A percentile compares a stretch with the other conserved stretches of the same genome.
Evolutionary conservation across 2,888 invertebrate genomes (phyloP).

Genomic region (Cerastoderma edule): DNA sequence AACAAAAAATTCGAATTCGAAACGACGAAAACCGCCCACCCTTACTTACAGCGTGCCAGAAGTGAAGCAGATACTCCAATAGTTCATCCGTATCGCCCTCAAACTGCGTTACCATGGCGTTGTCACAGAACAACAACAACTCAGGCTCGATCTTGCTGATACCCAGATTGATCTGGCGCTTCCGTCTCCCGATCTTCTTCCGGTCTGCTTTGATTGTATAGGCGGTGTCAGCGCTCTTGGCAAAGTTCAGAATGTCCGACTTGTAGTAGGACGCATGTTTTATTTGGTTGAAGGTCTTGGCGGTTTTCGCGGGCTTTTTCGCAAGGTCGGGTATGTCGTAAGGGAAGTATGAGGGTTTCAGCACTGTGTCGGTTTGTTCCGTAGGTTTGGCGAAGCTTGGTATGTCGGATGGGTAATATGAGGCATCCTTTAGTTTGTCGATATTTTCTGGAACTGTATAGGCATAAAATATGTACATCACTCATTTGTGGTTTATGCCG

Average conservation of each 20-base stretch:
- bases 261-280: no score
- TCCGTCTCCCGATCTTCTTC: slow-evolving; percentile 34
- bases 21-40: no score
- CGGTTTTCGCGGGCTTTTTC: no score
- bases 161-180: slow-evolving; percentile 54
- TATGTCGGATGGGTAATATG: neutral
- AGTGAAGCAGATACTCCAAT: slow-evolving; percentile 74
- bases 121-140: slow-evolving; percentile 72
- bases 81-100: slow-evolving; percentile 70
- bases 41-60: slow-evolving; percentile 76
- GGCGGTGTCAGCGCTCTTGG: neutral
- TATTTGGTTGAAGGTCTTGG: no score
- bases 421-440: slow-evolving; percentile 26
- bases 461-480: no score
- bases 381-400: no score
- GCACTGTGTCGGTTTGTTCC: no score
- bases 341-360: no score
- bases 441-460: slow-evolving; percentile 34
- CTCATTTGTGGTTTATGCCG: no score
- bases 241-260: neutral
- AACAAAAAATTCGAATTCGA: no score
- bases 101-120: slow-evolving; percentile 69
- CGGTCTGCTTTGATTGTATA: slow-evolving; percentile 24
- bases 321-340: no score
- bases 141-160: slow-evolving; percentile 67